Conservation (phyloP, 2,888 invertebrate species). For the Polyploca ridens region DNA sequence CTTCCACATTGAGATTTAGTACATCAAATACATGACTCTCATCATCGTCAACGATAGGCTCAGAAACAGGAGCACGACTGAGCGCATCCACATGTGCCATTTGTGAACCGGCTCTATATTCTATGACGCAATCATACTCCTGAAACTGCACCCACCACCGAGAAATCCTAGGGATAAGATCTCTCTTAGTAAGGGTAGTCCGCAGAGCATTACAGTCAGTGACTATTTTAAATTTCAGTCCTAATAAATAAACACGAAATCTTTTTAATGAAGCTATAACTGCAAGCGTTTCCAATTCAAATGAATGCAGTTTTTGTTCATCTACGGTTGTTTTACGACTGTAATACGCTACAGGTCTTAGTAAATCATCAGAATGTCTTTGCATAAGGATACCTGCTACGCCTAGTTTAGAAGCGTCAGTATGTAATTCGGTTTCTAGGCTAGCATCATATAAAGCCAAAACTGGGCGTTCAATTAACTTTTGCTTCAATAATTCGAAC, state of each 20-base stretch:
- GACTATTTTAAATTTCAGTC: slow-evolving; percentile 20
- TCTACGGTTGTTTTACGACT: slow-evolving; percentile 30
- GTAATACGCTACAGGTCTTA: slow-evolving; percentile 32
- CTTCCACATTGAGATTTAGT: too few species aligned
- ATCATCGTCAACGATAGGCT: not conserved
- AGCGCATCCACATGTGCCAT: slow-evolving; percentile 44
- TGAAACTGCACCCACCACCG: slow-evolving; percentile 44
- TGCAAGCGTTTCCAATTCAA: slow-evolving; percentile 32
- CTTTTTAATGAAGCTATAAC: slow-evolving; percentile 28
- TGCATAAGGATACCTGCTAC: slow-evolving; percentile 48
- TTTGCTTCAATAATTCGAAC: slow-evolving; percentile 33
- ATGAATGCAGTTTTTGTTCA: slow-evolving; percentile 31
- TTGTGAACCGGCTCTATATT: slow-evolving; percentile 35
- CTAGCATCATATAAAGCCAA: slow-evolving; percentile 40
- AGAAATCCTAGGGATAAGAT: slow-evolving; percentile 34
- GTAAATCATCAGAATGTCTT: slow-evolving; percentile 11
- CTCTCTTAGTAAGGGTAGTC: slow-evolving; percentile 26
- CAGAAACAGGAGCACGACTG: slow-evolving; percentile 32
- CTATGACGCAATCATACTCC: slow-evolving; percentile 40
- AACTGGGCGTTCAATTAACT: slow-evolving; percentile 35
- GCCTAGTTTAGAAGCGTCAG: slow-evolving; percentile 49
- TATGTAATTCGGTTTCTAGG: slow-evolving; percentile 45
- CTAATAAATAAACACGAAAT: slow-evolving; percentile 34
- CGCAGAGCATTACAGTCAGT: slow-evolving; percentile 25
- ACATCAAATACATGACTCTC: not conserved